Evolutionary conservation across 1,140 invertebrate species (phyloP).

Genomic region (Nymphalis io): DNA sequence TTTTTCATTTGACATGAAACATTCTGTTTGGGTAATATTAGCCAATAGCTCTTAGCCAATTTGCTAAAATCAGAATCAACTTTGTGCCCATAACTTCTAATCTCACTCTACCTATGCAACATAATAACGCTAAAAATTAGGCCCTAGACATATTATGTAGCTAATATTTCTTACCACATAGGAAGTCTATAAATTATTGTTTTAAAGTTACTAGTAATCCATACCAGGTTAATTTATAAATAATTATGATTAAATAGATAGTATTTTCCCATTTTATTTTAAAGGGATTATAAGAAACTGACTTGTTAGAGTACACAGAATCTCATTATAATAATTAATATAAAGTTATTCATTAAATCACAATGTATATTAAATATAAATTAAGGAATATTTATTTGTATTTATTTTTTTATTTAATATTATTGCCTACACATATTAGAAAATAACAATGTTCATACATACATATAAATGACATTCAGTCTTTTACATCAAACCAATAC

Average conservation of each 20-base stretch:
- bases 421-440: constrained; percentile 49
- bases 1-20: background rate
- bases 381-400: constrained; percentile 30
- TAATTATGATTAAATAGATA: background rate
- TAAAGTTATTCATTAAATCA: constrained; percentile 38
- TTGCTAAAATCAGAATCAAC: constrained; percentile 11
- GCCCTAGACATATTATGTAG: constrained; percentile 11
- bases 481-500: constrained; percentile 80
- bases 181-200: constrained; percentile 53
- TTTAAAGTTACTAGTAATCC: constrained; percentile 35
- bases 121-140: constrained; percentile 11
- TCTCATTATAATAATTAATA: constrained; percentile 16
- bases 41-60: background rate
- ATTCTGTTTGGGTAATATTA: background rate
- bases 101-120: constrained; percentile 30
- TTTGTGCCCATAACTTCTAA: constrained; percentile 33
- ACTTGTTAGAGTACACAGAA: constrained; percentile 9
- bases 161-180: constrained; percentile 34
- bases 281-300: constrained; percentile 7
- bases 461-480: constrained; percentile 77
- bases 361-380: constrained; percentile 38
- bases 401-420: constrained; percentile 24
- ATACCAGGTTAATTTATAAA: constrained; percentile 9
- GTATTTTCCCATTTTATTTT: background rate
- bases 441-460: constrained; percentile 64